A percentile compares a stretch with the other conserved stretches of the same genome.
Evolutionary conservation across 2,797 vertebrate species (phyloP).

Genomic region (Poecilia velifera): DNA sequence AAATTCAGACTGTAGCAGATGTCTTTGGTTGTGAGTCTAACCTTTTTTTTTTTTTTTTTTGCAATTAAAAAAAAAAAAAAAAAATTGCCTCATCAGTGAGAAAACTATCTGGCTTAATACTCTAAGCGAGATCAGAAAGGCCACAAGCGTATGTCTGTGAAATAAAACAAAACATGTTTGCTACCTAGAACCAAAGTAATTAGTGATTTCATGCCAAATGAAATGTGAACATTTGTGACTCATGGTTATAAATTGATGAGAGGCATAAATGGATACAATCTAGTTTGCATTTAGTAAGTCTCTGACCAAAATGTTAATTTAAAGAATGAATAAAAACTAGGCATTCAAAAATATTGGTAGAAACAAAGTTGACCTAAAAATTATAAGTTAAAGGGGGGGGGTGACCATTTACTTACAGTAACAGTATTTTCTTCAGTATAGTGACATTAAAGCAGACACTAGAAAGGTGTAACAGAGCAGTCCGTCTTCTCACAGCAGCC

Average conservation of each 20-base stretch:
- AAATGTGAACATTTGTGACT: slow-evolving; percentile 30
- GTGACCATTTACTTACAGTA: slow-evolving; percentile 58
- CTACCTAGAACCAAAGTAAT: slow-evolving; percentile 40
- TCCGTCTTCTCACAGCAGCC: slow-evolving; percentile 42
- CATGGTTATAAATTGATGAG: slow-evolving; percentile 33
- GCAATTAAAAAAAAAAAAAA: neutral
- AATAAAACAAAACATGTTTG: slow-evolving; percentile 23
- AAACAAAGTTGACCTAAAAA: slow-evolving; percentile 59
- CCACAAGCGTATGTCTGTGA: slow-evolving; percentile 61
- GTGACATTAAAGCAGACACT: slow-evolving; percentile 45
- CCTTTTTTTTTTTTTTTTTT: neutral
- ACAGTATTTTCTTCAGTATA: slow-evolving; percentile 66
- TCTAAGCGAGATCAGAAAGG: slow-evolving; percentile 62
- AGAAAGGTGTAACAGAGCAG: slow-evolving; percentile 45
- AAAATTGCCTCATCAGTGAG: slow-evolving; percentile 41
- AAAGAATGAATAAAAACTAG: slow-evolving; percentile 50
- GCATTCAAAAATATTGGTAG: slow-evolving; percentile 54
- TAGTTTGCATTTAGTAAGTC: slow-evolving; percentile 36
- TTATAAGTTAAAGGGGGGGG: slow-evolving; percentile 49
- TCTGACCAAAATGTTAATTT: slow-evolving; percentile 44
- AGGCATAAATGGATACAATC: slow-evolving; percentile 76
- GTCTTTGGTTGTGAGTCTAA: slow-evolving; percentile 64
- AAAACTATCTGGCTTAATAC: slow-evolving; percentile 35
- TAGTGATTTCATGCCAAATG: slow-evolving; percentile 36
- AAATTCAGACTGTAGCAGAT: slow-evolving; percentile 38